Percentiles rank a stretch among this genome's conserved stretches.
These are phyloP conservation scores for Drosophila melanogaster DNA, from an alignment of 1,140 invertebrate genomes.

Conservation along the genomic window DNA sequence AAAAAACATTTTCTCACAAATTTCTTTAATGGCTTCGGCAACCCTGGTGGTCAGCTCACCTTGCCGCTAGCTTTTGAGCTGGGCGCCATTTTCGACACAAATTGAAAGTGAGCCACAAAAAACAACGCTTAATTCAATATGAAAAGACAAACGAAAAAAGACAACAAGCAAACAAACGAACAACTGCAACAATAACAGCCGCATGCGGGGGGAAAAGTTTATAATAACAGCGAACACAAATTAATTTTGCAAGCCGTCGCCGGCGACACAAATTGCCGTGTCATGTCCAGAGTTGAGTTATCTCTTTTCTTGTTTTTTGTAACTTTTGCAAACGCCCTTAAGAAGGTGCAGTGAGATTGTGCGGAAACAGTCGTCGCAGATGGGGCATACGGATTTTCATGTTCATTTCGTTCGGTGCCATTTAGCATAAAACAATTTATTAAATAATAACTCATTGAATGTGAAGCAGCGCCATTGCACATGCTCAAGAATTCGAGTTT, in stretches of 20 bases:
- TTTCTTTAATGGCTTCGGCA: background rate
- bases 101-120: constrained; percentile 62
- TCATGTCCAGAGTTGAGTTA: constrained; percentile 75
- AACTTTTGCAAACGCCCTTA: constrained; percentile 19
- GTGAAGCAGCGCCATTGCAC: too few relatives aligned
- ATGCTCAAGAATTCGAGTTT: background rate
- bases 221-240: constrained; percentile 81
- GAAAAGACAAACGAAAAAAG: constrained; percentile 34
- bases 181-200: constrained; percentile 55
- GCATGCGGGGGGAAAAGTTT: constrained; percentile 56
- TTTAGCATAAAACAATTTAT: background rate
- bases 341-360: constrained; percentile 6
- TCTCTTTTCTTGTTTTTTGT: constrained; percentile 43
- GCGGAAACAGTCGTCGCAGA: background rate
- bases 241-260: constrained; percentile 79
- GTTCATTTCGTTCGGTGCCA: background rate
- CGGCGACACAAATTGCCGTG: constrained; percentile 79
- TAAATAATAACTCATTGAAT: background rate
- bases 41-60: constrained; percentile 8
- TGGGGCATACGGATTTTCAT: background rate
- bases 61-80: constrained; percentile 30
- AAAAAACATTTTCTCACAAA: too few relatives aligned
- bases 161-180: constrained; percentile 20
- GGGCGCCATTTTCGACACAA: constrained; percentile 63
- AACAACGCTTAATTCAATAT: constrained; percentile 63